Percentiles rank a stretch among this genome's conserved stretches.
These are phyloP conservation scores for Tipula helvola DNA, from an alignment of 2,888 invertebrate species.

Conservation along the genomic window DNA sequence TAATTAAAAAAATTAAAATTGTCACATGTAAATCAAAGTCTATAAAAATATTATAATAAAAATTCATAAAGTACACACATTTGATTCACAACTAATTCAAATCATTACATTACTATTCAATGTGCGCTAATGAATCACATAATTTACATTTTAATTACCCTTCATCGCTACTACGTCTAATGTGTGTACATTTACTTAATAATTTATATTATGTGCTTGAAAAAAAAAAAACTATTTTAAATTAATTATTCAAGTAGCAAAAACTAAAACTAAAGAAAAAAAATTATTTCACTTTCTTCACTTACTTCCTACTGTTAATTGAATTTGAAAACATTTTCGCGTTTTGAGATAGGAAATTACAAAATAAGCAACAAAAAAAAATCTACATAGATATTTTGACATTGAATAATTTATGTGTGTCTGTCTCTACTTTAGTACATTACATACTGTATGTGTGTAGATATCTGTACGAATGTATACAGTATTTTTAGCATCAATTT, in stretches of 20 bases:
- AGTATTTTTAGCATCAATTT: background rate
- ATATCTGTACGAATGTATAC: background rate
- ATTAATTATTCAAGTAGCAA: background rate
- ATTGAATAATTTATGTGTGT: background rate
- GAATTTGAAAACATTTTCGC: background rate
- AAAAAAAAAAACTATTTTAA: background rate
- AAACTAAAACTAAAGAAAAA: background rate
- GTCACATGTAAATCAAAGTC: background rate
- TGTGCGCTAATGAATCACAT: background rate
- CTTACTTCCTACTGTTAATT: background rate
- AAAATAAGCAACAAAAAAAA: background rate
- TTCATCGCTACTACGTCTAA: background rate
- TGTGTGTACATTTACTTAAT: background rate
- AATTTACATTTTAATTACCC: background rate
- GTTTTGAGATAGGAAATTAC: background rate
- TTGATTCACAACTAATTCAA: too few relatives aligned
- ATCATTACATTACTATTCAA: background rate
- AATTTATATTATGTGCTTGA: background rate
- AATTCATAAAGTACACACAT: too few relatives aligned
- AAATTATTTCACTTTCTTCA: slow-evolving; percentile 4
- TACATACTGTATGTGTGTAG: background rate
- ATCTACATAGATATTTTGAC: background rate
- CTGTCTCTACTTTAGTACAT: background rate
- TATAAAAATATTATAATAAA: background rate
- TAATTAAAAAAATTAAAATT: background rate